Evolutionary conservation across 2,888 invertebrate genomes (phyloP).

Genomic region (Pristionchus arcanus): DNA sequence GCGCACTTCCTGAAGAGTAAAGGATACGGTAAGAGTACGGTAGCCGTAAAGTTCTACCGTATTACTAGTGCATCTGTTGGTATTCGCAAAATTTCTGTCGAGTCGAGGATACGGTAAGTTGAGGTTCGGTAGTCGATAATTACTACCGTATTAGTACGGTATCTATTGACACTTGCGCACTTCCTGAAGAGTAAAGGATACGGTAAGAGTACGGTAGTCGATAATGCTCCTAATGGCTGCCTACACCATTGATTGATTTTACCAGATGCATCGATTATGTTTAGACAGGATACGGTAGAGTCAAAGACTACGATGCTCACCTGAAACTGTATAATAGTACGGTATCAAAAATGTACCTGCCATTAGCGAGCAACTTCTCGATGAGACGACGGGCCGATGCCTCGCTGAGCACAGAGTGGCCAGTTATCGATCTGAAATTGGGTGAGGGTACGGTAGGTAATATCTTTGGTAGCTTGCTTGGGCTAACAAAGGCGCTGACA

Average conservation of each 20-base stretch:
- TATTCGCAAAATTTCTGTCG: background rate
- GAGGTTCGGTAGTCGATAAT: background rate
- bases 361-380: background rate
- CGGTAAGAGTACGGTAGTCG: background rate
- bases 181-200: background rate
- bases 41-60: background rate
- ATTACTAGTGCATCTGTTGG: too few species aligned
- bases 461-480: background rate
- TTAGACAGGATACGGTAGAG: too few species aligned
- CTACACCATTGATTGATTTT: too few species aligned
- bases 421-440: conserved; percentile 1
- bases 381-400: background rate
- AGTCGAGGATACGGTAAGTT: background rate
- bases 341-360: background rate
- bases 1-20: background rate
- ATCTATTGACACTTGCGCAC: background rate
- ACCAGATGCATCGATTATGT: too few species aligned
- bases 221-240: background rate
- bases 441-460: background rate
- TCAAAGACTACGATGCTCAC: too few species aligned
- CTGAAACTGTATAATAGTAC: background rate
- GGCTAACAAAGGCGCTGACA: too few species aligned
- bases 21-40: background rate
- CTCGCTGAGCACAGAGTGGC: background rate
- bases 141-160: too few species aligned